These are phyloP conservation scores for Columba janthina DNA, from an alignment of 2,113 vertebrate species.

Conservation along the genomic window DNA sequence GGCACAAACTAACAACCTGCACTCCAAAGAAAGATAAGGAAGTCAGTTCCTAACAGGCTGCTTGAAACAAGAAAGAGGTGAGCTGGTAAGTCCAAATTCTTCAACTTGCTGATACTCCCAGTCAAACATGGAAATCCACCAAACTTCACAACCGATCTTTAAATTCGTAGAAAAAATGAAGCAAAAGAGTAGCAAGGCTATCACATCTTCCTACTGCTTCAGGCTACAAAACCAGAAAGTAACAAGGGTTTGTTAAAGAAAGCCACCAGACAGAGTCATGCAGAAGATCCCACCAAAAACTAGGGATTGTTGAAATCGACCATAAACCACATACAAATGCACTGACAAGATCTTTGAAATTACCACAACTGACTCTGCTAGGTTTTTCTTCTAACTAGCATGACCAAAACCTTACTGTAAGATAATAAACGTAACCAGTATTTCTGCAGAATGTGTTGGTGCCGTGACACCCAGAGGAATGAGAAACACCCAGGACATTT, in stretches of 20 bases:
- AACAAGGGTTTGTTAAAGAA: not conserved
- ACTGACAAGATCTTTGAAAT: not conserved
- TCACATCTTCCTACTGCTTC: not conserved
- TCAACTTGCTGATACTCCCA: not conserved
- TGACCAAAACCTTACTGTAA: not conserved
- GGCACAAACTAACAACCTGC: not conserved
- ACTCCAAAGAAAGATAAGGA: not conserved
- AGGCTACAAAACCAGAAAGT: not conserved
- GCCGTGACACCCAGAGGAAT: rapidly evolving
- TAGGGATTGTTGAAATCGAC: not conserved
- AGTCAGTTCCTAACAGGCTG: not conserved
- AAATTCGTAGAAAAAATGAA: not conserved
- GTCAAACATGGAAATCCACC: not conserved
- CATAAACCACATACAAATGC: not conserved
- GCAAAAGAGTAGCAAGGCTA: not conserved
- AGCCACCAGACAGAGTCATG: not conserved
- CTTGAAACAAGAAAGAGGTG: not conserved
- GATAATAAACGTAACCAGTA: not conserved
- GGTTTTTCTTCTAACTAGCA: not conserved
- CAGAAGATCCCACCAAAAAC: not conserved
- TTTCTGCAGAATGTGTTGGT: not conserved
- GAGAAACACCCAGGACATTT: not conserved
- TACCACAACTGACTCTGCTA: not conserved
- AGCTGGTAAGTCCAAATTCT: not conserved
- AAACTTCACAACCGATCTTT: not conserved